Conservation (phyloP, 1,140 invertebrate species). For the Apocrypta bakeri region DNA sequence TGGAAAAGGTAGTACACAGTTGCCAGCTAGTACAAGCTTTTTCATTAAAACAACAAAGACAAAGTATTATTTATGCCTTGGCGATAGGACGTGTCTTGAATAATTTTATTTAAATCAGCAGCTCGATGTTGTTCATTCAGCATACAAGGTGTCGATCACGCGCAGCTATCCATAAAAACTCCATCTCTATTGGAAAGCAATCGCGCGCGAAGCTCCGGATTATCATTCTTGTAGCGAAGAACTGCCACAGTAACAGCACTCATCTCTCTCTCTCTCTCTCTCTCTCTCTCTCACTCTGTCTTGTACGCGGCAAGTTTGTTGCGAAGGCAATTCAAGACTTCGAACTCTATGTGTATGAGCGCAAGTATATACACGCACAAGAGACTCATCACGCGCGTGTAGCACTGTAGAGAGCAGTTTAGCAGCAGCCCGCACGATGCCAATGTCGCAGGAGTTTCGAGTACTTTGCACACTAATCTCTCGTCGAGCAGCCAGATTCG, state of each 20-base stretch:
- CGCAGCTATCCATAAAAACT: neutral
- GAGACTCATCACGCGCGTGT: conserved; percentile 10
- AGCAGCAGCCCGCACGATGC: conserved; percentile 48
- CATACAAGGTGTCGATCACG: too few relatives aligned
- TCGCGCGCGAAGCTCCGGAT: conserved; percentile 54
- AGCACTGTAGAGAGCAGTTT: neutral
- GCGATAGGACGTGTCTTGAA: too few relatives aligned
- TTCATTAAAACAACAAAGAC: neutral
- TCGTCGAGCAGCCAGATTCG: conserved; percentile 12
- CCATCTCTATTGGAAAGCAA: conserved; percentile 14
- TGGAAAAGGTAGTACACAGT: too few relatives aligned
- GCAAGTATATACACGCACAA: neutral
- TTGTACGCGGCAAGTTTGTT: neutral
- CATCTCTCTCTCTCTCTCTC: neutral
- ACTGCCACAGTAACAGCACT: conserved; percentile 57
- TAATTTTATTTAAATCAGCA: too few relatives aligned
- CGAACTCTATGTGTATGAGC: neutral
- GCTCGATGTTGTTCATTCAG: too few relatives aligned
- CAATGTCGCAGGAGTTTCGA: conserved; percentile 62
- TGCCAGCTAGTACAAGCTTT: neutral
- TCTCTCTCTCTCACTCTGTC: neutral
- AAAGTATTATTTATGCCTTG: too few relatives aligned
- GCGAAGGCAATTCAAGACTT: neutral
- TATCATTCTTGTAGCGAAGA: conserved; percentile 70
- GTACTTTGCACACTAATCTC: conserved; percentile 62